Base-by-base conservation (phyloP, 1,140 invertebrate genomes). In the Latrodectus geometricus region DNA sequence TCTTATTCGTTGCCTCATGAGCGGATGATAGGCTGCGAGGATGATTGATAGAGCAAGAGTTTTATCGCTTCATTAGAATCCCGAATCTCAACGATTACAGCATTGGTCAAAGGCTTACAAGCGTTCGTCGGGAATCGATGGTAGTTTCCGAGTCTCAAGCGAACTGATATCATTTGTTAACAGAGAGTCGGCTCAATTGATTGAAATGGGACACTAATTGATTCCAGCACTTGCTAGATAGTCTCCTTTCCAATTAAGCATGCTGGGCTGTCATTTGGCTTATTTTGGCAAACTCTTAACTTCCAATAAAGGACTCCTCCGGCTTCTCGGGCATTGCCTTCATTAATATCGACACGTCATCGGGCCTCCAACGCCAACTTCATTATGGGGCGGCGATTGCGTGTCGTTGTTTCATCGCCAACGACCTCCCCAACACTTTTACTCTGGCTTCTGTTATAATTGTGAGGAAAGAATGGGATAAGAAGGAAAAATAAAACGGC, bases 151-250 rank as follows among this genome's bases (percentile, higher is more conserved):
- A 82, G 73, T 82, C 79, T 50, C 69, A 35, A 56, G 78, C 48
- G 21, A 20, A 66, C 21, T 48, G 69, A 52, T 73, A 82, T 82
- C 81, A 83, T 83, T 83, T 83, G 72, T 83, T 83, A 83, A 56
- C 72, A 49, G 35, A 12, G 69, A 80, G 48, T n/a, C 52, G 54
- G n/a, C 17, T 12, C 83, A 84, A 35, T 76, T 84, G 83, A 86
- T 86, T 86, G 83, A 77, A 86, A 86, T 86, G 83, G 23, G 83
- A 86, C 83, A 61, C 83, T 86, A 86, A 86, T 86, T 86, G 83
- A 86, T 86, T 86, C 56, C 68, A 50, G 20, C 83, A 86, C 83
- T 83, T 83, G 81, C 81, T 48, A 75, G 61, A 61, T 61, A 61
- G 54, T 61, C 54, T 61, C 54, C 54, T 61, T 21, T 66, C 74